Conservation (phyloP, 2,797 vertebrate genomes). For the Myripristis murdjan region DNA sequence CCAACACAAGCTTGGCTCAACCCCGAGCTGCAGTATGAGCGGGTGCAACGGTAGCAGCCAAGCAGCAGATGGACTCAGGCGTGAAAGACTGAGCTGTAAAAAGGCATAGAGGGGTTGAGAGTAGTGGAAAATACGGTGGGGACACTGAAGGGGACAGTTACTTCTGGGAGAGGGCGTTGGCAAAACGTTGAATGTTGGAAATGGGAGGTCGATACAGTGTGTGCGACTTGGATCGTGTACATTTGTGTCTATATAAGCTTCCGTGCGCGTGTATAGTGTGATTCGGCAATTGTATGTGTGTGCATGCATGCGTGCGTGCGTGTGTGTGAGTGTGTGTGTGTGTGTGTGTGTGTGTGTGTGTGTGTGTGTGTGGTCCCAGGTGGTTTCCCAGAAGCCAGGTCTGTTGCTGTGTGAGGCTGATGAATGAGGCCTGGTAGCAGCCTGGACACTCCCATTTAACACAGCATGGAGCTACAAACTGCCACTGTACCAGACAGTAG, state of each 20-base stretch:
- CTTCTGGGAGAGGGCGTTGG: constrained; percentile 28
- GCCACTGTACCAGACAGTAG: constrained; percentile 66
- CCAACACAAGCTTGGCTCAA: constrained; percentile 43
- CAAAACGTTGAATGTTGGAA: constrained; percentile 15
- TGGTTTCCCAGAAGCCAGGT: constrained; percentile 57
- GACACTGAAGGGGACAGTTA: constrained; percentile 7
- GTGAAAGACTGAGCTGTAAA: constrained; percentile 58
- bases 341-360: constrained; percentile 30
- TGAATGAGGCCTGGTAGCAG: constrained; percentile 74
- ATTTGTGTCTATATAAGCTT: not conserved
- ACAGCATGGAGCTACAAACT: constrained; percentile 68
- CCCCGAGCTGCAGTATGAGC: constrained; percentile 41
- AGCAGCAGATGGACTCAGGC: constrained; percentile 67
- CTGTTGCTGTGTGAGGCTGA: constrained; percentile 72
- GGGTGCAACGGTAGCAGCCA: constrained; percentile 35
- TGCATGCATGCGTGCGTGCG: constrained; percentile 27
- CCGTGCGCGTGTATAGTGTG: not conserved
- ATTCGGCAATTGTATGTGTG: not conserved
- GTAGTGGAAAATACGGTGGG: constrained; percentile 9
- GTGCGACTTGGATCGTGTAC: not conserved
- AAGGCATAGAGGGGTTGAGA: constrained; percentile 38
- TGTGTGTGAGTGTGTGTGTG: constrained; percentile 9
- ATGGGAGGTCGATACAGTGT: not conserved
- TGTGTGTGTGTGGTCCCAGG: constrained; percentile 39
- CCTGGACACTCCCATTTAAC: constrained; percentile 82